Conservation (phyloP, 1,140 invertebrate species). For the Megalonaias nervosa region DNA sequence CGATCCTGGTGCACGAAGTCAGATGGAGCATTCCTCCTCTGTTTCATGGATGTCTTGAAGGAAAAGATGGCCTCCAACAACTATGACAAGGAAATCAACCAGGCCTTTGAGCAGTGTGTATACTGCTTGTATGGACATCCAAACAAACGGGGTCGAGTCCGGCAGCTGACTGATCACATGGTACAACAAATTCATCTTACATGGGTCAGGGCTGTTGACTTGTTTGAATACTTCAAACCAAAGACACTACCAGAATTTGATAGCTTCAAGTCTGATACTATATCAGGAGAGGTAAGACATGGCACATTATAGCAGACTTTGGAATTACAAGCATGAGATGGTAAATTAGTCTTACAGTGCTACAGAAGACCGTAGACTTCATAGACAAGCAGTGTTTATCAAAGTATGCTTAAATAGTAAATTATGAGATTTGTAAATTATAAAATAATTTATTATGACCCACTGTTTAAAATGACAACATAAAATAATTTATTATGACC, state of each 20-base stretch:
- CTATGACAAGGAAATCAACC: slow-evolving; percentile 77
- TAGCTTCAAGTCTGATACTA: slow-evolving; percentile 81
- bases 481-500: no score
- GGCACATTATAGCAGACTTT: not conserved
- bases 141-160: slow-evolving; percentile 77
- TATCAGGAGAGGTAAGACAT: slow-evolving; percentile 74
- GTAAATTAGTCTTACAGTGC: no score
- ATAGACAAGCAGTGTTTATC: no score
- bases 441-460: no score
- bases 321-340: no score
- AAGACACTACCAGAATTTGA: slow-evolving; percentile 87
- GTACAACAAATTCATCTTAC: slow-evolving; percentile 81
- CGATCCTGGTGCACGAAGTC: slow-evolving; percentile 83
- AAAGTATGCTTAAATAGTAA: no score
- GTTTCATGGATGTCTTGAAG: slow-evolving; percentile 82
- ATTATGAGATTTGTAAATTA: no score
- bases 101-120: slow-evolving; percentile 89
- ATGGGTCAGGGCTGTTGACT: slow-evolving; percentile 83
- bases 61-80: slow-evolving; percentile 73
- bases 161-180: slow-evolving; percentile 85
- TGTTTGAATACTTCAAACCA: slow-evolving; percentile 90
- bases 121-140: slow-evolving; percentile 92
- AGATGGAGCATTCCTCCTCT: slow-evolving; percentile 83
- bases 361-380: no score
- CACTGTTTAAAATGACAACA: no score